Evolutionary conservation across 2,888 invertebrate genomes (phyloP).

Genomic region (Ichneumoninae sp.): DNA sequence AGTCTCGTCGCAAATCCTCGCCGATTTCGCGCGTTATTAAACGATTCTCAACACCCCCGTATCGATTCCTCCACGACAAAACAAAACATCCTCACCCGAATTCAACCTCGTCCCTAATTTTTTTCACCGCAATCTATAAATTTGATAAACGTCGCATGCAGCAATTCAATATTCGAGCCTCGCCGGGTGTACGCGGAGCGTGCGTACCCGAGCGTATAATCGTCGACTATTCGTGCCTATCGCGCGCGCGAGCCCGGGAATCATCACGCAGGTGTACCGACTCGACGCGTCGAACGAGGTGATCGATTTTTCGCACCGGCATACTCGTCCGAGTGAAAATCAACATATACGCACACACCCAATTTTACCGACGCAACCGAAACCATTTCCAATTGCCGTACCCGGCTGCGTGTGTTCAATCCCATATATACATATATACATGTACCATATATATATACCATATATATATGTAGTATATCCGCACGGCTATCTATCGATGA

Average conservation of each 20-base stretch:
- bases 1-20: constrained; percentile 32
- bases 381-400: background rate
- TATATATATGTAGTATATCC: background rate
- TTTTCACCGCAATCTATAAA: background rate
- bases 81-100: background rate
- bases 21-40: background rate
- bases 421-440: background rate
- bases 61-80: background rate
- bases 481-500: constrained; percentile 8
- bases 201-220: constrained; percentile 32
- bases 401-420: background rate
- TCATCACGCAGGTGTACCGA: constrained; percentile 71
- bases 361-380: constrained; percentile 25
- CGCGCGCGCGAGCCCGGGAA: constrained; percentile 65
- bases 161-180: constrained; percentile 20
- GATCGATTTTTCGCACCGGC: constrained; percentile 80
- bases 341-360: background rate
- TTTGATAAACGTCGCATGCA: constrained; percentile 15
- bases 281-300: constrained; percentile 76
- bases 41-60: background rate
- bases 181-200: constrained; percentile 54
- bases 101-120: background rate
- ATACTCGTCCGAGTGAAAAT: constrained; percentile 42
- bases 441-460: background rate
- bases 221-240: constrained; percentile 52